Base-by-base conservation (phyloP, 1,140 invertebrate genomes). In the Adelges cooleyi region DNA sequence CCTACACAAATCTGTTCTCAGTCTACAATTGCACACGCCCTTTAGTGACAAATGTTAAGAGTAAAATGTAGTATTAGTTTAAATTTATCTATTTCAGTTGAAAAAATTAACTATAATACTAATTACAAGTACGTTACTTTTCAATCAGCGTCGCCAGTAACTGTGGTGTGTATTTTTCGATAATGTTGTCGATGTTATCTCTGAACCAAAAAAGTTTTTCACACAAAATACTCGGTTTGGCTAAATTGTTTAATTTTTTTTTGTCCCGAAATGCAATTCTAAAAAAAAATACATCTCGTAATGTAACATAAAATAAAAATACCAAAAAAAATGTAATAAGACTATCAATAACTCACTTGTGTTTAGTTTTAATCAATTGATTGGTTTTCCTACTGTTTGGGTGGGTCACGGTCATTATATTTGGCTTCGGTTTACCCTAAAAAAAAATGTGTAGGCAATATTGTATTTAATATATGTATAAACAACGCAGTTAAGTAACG, bases 361-460 rank as follows among this genome's bases (percentile, higher is more conserved):
- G 56, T 46, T 62, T 62, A 15, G 56, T 29, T 46, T 62, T 62
- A 9, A 62, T 62, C 9, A 62, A 10, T 29, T 62, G 56, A 9
- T 62, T 62, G 15, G 56, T 62, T 33, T 62, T 62, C 33, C 56
- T 62, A 15, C 56, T 62, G 13, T 62, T 62, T 20, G 56, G 56
- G 22, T 62, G 56, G 10, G 18, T 62, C 4, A 42, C 56, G 27
- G 42, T 62, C n/a, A 62, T 3, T 29, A 29, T n/a, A n/a, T 40
- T 62, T 9, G 56, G 42, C 46, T 62, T 62, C 8, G 42, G 56
- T 62, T 62, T 62, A n/a, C 56, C 56, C 56, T 62, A 18, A 62
- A 20, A 59, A 44, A 18, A 51, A 29, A 22, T n/a, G n/a, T n/a
- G n/a, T n/a, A n/a, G n/a, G n/a, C n/a, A n/a, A n/a, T n/a, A n/a